Base-by-base conservation (phyloP, 2,888 invertebrate species). In the Aspidiotus rigidus region DNA sequence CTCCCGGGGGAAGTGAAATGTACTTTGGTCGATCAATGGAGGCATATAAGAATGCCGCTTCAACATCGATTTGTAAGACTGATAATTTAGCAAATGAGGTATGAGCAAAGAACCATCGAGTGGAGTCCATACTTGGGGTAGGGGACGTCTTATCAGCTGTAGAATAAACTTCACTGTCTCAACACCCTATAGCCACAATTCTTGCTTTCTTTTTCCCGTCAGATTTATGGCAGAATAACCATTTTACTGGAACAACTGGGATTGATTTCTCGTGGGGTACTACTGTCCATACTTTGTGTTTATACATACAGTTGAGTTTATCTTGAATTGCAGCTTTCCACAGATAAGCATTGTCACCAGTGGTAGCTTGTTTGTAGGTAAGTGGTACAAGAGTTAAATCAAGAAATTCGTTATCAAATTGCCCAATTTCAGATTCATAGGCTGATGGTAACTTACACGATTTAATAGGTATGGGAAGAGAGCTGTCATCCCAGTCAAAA, bases 261-360 rank as follows among this genome's bases (percentile, higher is more conserved):
- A 56, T 56, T 8, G 10, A 56, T 56, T 56, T 56, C 15, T 56
- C 10, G 7, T 15, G 56, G 8, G 56, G 56, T 56, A 56, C 56
- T 15, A 56, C 15, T 15, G 56, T 13, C 49, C 49, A 44, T 11
- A 44, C 49, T 44, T 44, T 44, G 49, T 44, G 49, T 10, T 8
- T 44, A n/a, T 11, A n/a, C n/a, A 56, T 56, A n/a, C 56, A n/a
- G 15, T 10, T 56, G 7, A 10, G n/a, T 8, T 56, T 15, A 13
- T 56, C 56, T 10, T 56, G 11, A 16, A 56, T 56, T n/a, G 56
- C 56, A 10, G 56, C 56, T 56, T 56, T 56, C 56, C 56, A 56
- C n/a, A 15, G 56, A 10, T 9, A 15, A 56, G 11, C 15, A 16
- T 56, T n/a, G 15, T 56, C n/a, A 8, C 56, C 56, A 56, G 10